Base-by-base conservation (phyloP, 1,140 invertebrate genomes). In the Panagrolaimus sp. region DNA sequence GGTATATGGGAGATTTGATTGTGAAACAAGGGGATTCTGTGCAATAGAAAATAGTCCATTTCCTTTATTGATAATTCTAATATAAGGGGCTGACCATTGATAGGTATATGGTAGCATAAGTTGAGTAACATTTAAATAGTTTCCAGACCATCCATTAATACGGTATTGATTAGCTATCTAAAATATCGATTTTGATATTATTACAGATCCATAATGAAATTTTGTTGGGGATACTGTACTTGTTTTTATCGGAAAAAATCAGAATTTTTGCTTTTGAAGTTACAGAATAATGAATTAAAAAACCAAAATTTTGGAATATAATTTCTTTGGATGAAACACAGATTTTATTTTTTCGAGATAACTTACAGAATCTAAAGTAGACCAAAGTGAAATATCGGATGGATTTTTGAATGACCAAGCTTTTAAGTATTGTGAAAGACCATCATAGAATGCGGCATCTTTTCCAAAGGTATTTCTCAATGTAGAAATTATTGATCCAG, bases 331-430 rank as follows among this genome's bases (percentile, higher is more conserved):
- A n/a, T n/a, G n/a, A n/a, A n/a, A n/a, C n/a, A n/a, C n/a, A n/a
- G n/a, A n/a, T n/a, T n/a, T n/a, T n/a, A n/a, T n/a, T n/a, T n/a
- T n/a, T 38, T 38, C 31, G 2, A 38, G 2, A 38, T n/a, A 20
- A 53, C 51, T 57, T 57, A 57, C 51, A 57, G 51, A 20, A 57
- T 57, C 51, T 16, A 57, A 57, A 57, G 27, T 11, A 8, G 20
- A 13, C 51, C 20, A 23, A 20, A 57, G 27, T 25, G 51, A 20
- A 20, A 0, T 13, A 57, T 57, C 51, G 1, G 51, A 25, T 27
- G 51, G 51, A 57, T 57, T 57, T 57, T 27, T 27, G 16, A 57
- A 16, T 1, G 51, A 57, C 9, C 20, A 57, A 2, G 51, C 51
- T 11, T 20, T 57, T 16, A 57, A n/a, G 20, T 57, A 57, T 5